Conservation (phyloP, 2,888 invertebrate genomes). For the Bhutanitis thaidina region DNA sequence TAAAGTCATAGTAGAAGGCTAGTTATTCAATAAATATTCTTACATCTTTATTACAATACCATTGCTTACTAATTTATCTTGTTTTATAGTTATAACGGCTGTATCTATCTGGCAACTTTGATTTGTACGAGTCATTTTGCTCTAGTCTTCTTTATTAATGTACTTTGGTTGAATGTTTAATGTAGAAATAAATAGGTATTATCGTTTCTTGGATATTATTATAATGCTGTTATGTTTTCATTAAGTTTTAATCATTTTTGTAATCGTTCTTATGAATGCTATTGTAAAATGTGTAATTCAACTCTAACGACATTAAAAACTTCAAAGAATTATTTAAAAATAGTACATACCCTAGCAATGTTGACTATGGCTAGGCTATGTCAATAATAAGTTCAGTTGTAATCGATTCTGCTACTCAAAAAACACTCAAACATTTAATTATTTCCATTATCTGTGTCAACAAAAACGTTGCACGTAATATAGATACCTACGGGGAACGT, state of each 20-base stretch:
- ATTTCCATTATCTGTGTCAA: constrained; percentile 63
- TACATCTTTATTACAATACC: background rate
- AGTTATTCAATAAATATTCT: constrained; percentile 6
- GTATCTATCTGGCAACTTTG: constrained; percentile 8
- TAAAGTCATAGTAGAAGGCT: background rate
- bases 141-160: background rate
- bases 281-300: too few relatives aligned
- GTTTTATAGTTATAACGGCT: constrained; percentile 6
- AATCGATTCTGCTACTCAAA: constrained; percentile 18
- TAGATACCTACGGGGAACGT: constrained; percentile 29
- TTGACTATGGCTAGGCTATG: too few relatives aligned
- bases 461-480: constrained; percentile 51
- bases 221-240: too few relatives aligned
- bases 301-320: too few relatives aligned
- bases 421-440: constrained; percentile 35
- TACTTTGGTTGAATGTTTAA: background rate
- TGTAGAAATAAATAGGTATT: too few relatives aligned
- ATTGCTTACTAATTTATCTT: constrained; percentile 2
- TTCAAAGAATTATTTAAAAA: too few relatives aligned
- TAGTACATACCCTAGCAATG: too few relatives aligned
- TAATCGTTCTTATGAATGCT: too few relatives aligned
- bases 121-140: constrained; percentile 5
- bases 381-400: background rate
- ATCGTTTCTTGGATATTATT: background rate
- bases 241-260: too few relatives aligned